A percentile compares a stretch with the other conserved stretches of the same genome.
phyloP scores from a whole-genome alignment of 2,113 vertebrate genomes.

The Cervus canadensis region DNA sequence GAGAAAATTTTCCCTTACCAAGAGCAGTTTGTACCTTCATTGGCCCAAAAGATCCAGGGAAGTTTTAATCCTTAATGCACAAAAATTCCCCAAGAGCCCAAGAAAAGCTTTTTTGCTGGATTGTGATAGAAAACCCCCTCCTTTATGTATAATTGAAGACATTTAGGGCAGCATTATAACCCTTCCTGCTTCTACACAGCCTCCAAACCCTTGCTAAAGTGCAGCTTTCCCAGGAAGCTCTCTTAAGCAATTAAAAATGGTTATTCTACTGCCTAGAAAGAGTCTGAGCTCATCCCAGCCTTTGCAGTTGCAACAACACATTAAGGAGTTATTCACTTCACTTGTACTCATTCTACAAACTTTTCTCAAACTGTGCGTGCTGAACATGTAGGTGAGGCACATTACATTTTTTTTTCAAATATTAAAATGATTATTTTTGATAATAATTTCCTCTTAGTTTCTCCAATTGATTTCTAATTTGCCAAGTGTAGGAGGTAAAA shows the following conservation, averaged over 20 bases:
- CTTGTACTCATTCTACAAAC: not conserved
- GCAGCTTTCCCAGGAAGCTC: constrained; percentile 45
- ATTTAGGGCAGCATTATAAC: not conserved
- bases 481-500: not conserved
- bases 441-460: not conserved
- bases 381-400: not conserved
- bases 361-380: not conserved
- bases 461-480: not conserved
- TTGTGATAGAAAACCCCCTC: not conserved
- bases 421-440: constrained; percentile 11
- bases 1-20: not conserved
- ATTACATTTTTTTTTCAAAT: not conserved
- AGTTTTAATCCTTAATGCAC: constrained; percentile 47
- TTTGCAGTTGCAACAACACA: not conserved
- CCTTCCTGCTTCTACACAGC: constrained; percentile 26
- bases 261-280: not conserved
- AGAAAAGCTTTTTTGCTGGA: not conserved
- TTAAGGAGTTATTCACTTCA: not conserved
- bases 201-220: constrained; percentile 35
- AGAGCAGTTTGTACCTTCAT: not conserved
- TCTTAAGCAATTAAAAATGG: constrained; percentile 57
- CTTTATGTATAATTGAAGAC: constrained; percentile 62
- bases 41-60: constrained; percentile 14
- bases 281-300: not conserved
- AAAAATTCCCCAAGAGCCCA: constrained; percentile 34